Conservation (phyloP, 2,113 vertebrate species). For the Sus scrofa region T2T-Sscrofa CM000823.6:11876001-11876500, state of each 20-base stretch:
- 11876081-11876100: neutral
- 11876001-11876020: neutral
- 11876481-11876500: neutral
- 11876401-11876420: neutral
- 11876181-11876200: neutral
- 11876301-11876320: neutral
- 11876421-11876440: conserved; percentile 9
- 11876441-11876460: neutral
- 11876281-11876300: neutral
- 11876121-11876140: neutral
- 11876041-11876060: neutral
- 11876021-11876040: fast-evolving
- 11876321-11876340: neutral
- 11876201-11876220: neutral
- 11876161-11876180: neutral
- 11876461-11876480: neutral
- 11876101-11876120: neutral
- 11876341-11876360: conserved; percentile 1
- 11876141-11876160: neutral
- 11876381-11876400: neutral
- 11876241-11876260: neutral
- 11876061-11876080: neutral
- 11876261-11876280: fast-evolving
- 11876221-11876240: neutral
- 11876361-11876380: neutral